Conservation (phyloP, 2,113 vertebrate species). For the Proteles cristata region DNA sequence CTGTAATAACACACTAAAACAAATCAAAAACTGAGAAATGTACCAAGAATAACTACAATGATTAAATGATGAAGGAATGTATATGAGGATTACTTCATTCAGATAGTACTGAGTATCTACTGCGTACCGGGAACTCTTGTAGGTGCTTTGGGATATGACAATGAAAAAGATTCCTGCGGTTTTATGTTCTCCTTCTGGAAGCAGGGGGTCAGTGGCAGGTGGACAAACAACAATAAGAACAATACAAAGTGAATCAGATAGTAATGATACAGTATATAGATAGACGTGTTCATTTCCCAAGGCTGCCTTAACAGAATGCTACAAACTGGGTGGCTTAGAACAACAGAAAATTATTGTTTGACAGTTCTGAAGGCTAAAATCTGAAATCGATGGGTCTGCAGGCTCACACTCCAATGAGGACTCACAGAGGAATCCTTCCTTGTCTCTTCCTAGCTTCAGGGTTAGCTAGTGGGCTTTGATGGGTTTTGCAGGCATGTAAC, state of each 20-base stretch:
- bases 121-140: background rate
- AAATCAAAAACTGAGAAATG: background rate
- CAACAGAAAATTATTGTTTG: background rate
- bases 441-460: background rate
- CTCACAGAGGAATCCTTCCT: background rate
- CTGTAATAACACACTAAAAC: background rate
- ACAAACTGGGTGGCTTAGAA: background rate
- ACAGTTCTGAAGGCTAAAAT: background rate
- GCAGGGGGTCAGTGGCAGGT: background rate
- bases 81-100: background rate
- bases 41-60: background rate
- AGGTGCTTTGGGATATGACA: background rate
- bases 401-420: background rate
- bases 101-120: background rate
- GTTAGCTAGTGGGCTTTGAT: no score
- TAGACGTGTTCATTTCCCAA: background rate
- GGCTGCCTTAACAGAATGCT: background rate
- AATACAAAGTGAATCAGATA: background rate
- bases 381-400: background rate
- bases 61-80: background rate
- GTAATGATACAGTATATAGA: background rate
- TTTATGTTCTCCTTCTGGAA: background rate
- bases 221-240: background rate
- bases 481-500: background rate
- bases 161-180: background rate